phyloP scores from a whole-genome alignment of 2,888 invertebrate species.

The Synergus umbraculus region DNA sequence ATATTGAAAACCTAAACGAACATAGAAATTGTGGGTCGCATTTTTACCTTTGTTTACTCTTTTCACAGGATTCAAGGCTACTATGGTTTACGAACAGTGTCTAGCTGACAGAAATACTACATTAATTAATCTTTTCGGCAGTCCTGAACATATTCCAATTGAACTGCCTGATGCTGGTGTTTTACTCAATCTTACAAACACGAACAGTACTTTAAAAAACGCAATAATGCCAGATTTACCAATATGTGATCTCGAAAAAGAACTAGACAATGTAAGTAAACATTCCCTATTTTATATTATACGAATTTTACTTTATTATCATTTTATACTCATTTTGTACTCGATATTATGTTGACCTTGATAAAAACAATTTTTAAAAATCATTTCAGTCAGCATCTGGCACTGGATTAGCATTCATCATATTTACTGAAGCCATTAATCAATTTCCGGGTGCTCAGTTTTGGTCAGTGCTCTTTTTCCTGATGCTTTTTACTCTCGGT shows the following conservation, averaged over 20 bases:
- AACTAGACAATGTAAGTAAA: slow-evolving; percentile 90
- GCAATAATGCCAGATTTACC: slow-evolving; percentile 84
- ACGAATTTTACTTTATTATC: slow-evolving; percentile 3
- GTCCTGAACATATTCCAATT: slow-evolving; percentile 78
- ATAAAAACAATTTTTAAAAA: neutral
- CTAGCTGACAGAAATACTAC: slow-evolving; percentile 82
- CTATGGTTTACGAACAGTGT: slow-evolving; percentile 89
- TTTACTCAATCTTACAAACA: slow-evolving; percentile 78
- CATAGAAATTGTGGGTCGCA: too few relatives aligned
- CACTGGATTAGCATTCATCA: slow-evolving; percentile 96
- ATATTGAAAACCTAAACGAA: too few relatives aligned
- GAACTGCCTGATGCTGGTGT: slow-evolving; percentile 81
- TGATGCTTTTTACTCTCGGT: slow-evolving; percentile 97
- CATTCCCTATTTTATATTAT: neutral
- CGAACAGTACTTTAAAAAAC: slow-evolving; percentile 80
- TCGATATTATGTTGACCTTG: neutral
- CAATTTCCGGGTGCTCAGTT: slow-evolving; percentile 97
- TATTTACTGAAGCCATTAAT: slow-evolving; percentile 98
- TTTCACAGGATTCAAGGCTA: slow-evolving; percentile 89
- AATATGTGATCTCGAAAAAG: slow-evolving; percentile 90
- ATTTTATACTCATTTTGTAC: neutral
- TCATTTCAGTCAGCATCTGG: slow-evolving; percentile 93
- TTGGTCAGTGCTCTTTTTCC: slow-evolving; percentile 97
- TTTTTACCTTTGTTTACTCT: neutral
- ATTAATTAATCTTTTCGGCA: slow-evolving; percentile 80